Evolutionary conservation across 2,888 invertebrate species (phyloP).

Genomic region (Gymnosoma rotundatum): DNA sequence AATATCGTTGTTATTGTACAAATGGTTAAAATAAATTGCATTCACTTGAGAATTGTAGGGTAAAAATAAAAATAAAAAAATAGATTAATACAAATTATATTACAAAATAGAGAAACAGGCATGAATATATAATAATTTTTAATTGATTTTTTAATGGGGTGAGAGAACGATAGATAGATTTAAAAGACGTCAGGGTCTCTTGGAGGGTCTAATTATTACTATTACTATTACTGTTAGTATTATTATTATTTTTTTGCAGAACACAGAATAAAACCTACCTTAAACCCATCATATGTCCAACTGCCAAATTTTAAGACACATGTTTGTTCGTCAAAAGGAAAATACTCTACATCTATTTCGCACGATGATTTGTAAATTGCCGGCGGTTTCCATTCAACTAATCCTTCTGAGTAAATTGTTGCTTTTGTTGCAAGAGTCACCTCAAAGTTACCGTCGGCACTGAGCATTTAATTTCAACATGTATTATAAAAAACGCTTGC

Average conservation of each 20-base stretch:
- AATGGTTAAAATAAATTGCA: conserved; percentile 47
- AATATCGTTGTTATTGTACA: conserved; percentile 22
- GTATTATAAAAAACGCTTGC: conserved; percentile 36
- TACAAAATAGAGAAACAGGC: conserved; percentile 52
- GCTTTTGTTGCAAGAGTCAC: conserved; percentile 97
- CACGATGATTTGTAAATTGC: conserved; percentile 99
- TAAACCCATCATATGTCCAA: conserved; percentile 99
- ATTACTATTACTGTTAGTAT: neutral
- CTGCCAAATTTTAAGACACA: conserved; percentile 98
- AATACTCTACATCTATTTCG: conserved; percentile 98
- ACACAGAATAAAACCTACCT: conserved; percentile 86
- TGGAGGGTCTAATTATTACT: neutral
- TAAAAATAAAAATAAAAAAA: conserved; percentile 27
- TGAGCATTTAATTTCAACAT: conserved; percentile 78
- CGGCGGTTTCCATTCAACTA: conserved; percentile 98
- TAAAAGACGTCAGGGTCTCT: conserved; percentile 25
- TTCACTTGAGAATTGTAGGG: conserved; percentile 43
- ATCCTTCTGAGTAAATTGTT: conserved; percentile 94
- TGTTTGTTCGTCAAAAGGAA: conserved; percentile 98
- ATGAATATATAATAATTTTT: conserved; percentile 12
- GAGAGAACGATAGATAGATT: conserved; percentile 36
- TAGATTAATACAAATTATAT: conserved; percentile 38
- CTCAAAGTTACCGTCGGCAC: conserved; percentile 98
- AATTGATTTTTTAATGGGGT: conserved; percentile 18
- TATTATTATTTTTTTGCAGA: conserved; percentile 1